A percentile compares a stretch with the other conserved stretches of the same genome.
Evolutionary conservation across 2,888 invertebrate species (phyloP).

Genomic region (Luffia ferchaultella): DNA sequence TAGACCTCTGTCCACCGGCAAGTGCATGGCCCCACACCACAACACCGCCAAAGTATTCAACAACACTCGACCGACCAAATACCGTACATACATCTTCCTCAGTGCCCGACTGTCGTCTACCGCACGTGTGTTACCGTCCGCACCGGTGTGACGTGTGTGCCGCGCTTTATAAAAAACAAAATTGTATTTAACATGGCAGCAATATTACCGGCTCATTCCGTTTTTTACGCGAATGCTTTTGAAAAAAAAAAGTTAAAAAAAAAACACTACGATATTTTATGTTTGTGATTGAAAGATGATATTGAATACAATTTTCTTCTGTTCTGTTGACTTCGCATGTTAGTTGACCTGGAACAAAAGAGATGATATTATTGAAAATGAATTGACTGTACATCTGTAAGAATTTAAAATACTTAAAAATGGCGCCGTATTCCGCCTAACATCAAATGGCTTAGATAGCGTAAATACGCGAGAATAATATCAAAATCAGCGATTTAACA

Average conservation of each 20-base stretch:
- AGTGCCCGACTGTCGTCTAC: neutral
- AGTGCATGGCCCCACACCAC: constrained; percentile 48
- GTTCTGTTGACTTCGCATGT: constrained; percentile 44
- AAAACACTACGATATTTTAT: constrained; percentile 30
- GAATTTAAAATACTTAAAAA: too few relatives aligned
- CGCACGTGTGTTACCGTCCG: neutral
- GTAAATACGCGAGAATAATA: too few relatives aligned
- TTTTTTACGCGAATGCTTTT: constrained; percentile 6
- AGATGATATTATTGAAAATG: neutral
- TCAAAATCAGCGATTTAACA: too few relatives aligned
- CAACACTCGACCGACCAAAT: neutral
- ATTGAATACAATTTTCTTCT: constrained; percentile 35
- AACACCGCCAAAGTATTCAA: constrained; percentile 21
- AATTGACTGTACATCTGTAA: too few relatives aligned
- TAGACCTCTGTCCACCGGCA: constrained; percentile 29
- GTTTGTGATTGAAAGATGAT: constrained; percentile 52
- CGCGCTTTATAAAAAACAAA: neutral
- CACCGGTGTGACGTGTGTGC: neutral
- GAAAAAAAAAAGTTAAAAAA: constrained; percentile 3
- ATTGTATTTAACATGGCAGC: constrained; percentile 17
- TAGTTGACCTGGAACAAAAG: constrained; percentile 46
- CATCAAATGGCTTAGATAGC: too few relatives aligned
- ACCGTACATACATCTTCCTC: neutral
- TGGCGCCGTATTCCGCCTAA: too few relatives aligned
- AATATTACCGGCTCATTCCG: constrained; percentile 18